phyloP scores from a whole-genome alignment of 2,888 invertebrate genomes.

The Ichneumon xanthorius region DNA sequence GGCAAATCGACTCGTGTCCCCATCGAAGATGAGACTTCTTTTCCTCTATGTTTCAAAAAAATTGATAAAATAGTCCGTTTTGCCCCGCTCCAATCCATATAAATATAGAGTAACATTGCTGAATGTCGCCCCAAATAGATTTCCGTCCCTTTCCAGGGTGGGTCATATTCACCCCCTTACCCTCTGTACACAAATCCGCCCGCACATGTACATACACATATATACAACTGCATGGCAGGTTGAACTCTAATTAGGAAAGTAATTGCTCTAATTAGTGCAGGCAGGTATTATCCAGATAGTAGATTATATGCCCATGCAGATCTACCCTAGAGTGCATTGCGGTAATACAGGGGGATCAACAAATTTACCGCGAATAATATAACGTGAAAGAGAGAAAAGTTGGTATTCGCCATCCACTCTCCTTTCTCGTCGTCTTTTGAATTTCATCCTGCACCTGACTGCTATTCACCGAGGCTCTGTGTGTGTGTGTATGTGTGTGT shows the following conservation, averaged over 20 bases:
- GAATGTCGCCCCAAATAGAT: no score
- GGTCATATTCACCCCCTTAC: no score
- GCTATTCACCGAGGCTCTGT: neutral
- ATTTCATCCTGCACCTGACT: slow-evolving; percentile 6
- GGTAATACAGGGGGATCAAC: slow-evolving; percentile 1
- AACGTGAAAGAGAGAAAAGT: neutral
- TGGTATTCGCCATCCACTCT: neutral
- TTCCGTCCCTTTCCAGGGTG: no score
- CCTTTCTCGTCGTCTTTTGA: slow-evolving; percentile 23
- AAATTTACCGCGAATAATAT: slow-evolving; percentile 40
- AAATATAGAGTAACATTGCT: no score
- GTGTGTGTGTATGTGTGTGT: neutral
- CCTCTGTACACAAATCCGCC: neutral
- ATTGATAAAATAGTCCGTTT: no score
- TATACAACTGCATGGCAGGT: neutral
- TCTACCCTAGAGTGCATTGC: neutral
- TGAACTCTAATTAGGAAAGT: slow-evolving; percentile 34
- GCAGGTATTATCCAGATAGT: neutral
- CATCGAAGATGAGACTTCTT: no score
- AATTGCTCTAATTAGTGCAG: slow-evolving; percentile 11
- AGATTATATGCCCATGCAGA: neutral
- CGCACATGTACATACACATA: neutral
- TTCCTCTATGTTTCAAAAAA: no score
- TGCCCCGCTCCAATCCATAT: no score
- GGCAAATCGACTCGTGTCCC: no score